phyloP scores from a whole-genome alignment of 2,888 invertebrate species.

The Caenorhabditis sp. region DNA sequence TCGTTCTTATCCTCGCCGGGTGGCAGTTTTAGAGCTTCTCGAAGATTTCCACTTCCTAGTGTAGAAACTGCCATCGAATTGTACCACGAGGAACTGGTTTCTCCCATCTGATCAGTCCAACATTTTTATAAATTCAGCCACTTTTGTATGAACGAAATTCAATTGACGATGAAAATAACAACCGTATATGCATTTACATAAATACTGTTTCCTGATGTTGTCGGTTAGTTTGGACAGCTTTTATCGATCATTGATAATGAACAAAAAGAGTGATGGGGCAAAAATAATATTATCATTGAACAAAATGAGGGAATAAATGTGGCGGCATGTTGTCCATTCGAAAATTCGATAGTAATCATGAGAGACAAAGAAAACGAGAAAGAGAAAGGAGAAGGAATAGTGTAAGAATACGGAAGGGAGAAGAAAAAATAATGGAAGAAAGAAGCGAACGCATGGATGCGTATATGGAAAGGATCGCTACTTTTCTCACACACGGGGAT shows the following conservation, averaged over 20 bases:
- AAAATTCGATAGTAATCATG: constrained; percentile 51
- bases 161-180: background rate
- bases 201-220: background rate
- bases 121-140: background rate
- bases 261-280: constrained; percentile 41
- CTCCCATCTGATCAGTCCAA: constrained; percentile 19
- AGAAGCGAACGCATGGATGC: constrained; percentile 42
- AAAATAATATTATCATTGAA: constrained; percentile 58
- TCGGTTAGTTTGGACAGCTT: constrained; percentile 41
- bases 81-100: constrained; percentile 36
- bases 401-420: constrained; percentile 47
- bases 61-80: constrained; percentile 87
- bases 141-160: too few species aligned
- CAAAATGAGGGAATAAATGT: constrained; percentile 53
- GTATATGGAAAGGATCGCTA: constrained; percentile 32
- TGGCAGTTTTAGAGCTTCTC: constrained; percentile 90
- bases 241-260: constrained; percentile 64
- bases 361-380: constrained; percentile 58
- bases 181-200: constrained; percentile 7
- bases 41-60: constrained; percentile 95
- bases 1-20: constrained; percentile 98
- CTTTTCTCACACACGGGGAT: constrained; percentile 61
- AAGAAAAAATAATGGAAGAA: constrained; percentile 18
- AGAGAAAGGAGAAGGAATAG: constrained; percentile 25
- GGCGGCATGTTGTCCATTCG: constrained; percentile 43